phyloP scores from a whole-genome alignment of 2,797 vertebrate species.

The Halcyon chelicuti region DNA sequence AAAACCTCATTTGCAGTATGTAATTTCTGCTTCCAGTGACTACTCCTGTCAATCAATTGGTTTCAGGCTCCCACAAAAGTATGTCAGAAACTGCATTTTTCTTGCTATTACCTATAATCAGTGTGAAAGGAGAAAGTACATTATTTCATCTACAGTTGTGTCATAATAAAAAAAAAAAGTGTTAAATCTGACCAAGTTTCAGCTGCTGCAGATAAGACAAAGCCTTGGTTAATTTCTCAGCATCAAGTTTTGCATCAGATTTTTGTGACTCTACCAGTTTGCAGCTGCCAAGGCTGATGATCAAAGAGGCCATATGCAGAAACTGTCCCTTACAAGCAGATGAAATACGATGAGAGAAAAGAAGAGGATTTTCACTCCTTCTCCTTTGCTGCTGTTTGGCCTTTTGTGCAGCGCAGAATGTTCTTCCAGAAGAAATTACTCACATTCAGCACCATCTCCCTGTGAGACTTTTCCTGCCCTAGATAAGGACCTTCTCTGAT shows the following conservation, averaged over 20 bases:
- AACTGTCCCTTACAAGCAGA: not conserved
- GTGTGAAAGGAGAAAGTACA: not conserved
- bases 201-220: not conserved
- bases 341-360: not conserved
- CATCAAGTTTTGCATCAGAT: not conserved
- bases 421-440: not conserved
- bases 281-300: not conserved
- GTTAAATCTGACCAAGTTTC: not conserved
- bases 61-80: not conserved
- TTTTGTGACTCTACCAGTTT: not conserved
- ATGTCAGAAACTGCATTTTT: conserved; percentile 10
- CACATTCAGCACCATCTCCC: not conserved
- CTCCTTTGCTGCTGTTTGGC: not conserved
- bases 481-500: not conserved
- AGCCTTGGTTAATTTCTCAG: conserved; percentile 11
- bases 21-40: conserved; percentile 15
- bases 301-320: not conserved
- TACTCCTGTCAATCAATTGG: conserved; percentile 2
- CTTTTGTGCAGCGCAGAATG: not conserved
- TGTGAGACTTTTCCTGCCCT: not conserved
- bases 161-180: not conserved
- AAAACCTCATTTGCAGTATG: conserved; percentile 22
- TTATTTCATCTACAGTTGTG: not conserved
- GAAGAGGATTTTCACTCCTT: not conserved
- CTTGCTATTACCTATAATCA: not conserved